Percentiles rank a stretch among this genome's conserved stretches.
Evolutionary conservation across 2,113 vertebrate genomes (phyloP).

Genomic region (Phasianus colchicus): DNA sequence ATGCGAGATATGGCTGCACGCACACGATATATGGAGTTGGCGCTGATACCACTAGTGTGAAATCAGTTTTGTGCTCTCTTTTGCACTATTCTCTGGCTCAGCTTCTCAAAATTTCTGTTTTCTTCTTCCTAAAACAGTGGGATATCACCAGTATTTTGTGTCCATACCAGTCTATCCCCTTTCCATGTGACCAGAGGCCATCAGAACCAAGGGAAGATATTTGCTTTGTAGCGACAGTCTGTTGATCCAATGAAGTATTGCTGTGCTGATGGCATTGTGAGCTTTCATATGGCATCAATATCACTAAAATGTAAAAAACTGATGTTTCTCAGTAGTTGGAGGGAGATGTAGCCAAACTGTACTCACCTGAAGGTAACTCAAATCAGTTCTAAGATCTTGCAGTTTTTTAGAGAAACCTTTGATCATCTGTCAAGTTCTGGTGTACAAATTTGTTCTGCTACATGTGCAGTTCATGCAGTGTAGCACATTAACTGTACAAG

Average conservation of each 20-base stretch:
- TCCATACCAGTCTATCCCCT: background rate
- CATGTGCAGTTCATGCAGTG: background rate
- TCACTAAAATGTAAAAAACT: background rate
- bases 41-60: background rate
- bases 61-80: background rate
- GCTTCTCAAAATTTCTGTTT: background rate
- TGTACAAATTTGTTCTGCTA: background rate
- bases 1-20: rapidly evolving
- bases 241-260: background rate
- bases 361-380: background rate
- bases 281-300: background rate
- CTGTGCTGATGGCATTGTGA: background rate
- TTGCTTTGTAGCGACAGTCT: background rate
- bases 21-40: rapidly evolving
- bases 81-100: background rate
- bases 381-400: background rate
- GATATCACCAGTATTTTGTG: background rate
- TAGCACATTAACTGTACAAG: background rate
- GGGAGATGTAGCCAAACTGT: background rate
- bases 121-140: background rate
- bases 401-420: background rate
- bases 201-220: background rate
- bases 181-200: background rate
- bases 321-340: background rate
- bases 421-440: background rate